A percentile compares a stretch with the other conserved stretches of the same genome.
Conservation (phyloP, 2,797 vertebrate species). For the Chiloscyllium punctatum region DNA sequence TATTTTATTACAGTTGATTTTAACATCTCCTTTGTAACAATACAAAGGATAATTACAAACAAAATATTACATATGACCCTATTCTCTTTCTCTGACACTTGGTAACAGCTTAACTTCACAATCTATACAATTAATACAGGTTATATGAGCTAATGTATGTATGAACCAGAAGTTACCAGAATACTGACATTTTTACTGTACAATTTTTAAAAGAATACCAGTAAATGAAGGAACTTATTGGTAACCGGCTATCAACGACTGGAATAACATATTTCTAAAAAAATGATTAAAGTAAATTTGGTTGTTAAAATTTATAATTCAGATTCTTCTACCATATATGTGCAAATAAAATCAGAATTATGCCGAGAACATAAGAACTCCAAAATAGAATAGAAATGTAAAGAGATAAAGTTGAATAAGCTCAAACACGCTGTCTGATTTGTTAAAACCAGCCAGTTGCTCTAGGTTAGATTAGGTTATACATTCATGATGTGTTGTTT, state of each 20-base stretch:
- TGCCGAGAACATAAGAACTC: constrained; percentile 43
- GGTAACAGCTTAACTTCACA: constrained; percentile 87
- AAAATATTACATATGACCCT: constrained; percentile 96
- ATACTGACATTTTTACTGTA: constrained; percentile 91
- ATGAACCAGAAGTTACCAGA: constrained; percentile 79
- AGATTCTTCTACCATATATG: constrained; percentile 38
- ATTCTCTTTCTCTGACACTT: constrained; percentile 85
- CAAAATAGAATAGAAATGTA: constrained; percentile 46
- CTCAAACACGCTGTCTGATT: constrained; percentile 61
- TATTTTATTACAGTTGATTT: constrained; percentile 99
- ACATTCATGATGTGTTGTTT: constrained; percentile 66
- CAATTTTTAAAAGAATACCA: constrained; percentile 56
- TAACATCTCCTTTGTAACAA: constrained; percentile 90
- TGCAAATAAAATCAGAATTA: constrained; percentile 57
- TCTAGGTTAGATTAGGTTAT: constrained; percentile 61
- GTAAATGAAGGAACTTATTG: constrained; percentile 49
- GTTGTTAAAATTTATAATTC: constrained; percentile 23
- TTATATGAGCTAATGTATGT: constrained; percentile 92
- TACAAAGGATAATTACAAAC: constrained; percentile 98
- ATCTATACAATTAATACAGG: constrained; percentile 99
- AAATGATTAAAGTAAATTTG: constrained; percentile 32
- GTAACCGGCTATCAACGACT: constrained; percentile 24
- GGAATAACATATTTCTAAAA: constrained; percentile 35
- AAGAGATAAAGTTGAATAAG: constrained; percentile 53
- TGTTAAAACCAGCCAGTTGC: constrained; percentile 60